Evolutionary conservation across 2,113 vertebrate genomes (phyloP), one percentile per base, ranked within the genome.

Genomic region (Polypterus senegalus): DNA sequence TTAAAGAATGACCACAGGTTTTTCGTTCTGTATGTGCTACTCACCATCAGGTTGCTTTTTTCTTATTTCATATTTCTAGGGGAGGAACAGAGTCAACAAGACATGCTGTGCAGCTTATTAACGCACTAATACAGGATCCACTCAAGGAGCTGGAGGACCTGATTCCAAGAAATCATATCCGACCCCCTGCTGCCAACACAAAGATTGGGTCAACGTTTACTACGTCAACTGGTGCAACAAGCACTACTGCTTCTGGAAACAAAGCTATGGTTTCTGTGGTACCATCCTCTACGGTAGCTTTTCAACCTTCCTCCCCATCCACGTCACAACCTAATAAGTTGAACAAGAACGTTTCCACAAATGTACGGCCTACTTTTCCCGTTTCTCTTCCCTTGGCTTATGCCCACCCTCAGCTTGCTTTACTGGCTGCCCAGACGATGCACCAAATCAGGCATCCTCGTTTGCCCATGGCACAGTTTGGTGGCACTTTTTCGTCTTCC

Each of bases 121-220:
- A 97, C 69, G 93, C 96, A 66, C 92, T 98, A 67, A 98, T 98
- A 81, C 94, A 98, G 80, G 96, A 98, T 81, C 96, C 96, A 60
- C 92, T 94, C 79, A 98, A 98, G 84, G 96, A 98, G 87, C 84
- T 98, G 60, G 96, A 98, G 80, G 96, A 98, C 72, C 86, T 98
- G 71, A 98, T 98, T 79, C 96, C 96, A 63, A 89, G 94, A 75
- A 97, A 95, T 79, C 96, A 98, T 57, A 98, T 98, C 77, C 86
- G 93, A 81, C 88, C 86, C 60, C 94, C 93, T 48, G 83, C 89
- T 68, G 83, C 88, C 44, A 96, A 88, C 77, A 85, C 77, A 47
- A 85, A 91, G 72, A 78, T 85, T 63, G 69, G 88, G 74, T 75
- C 89, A 71, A 85, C 91, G 64, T 92, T 92, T 69, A 60, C 90